Conservation (phyloP, 2,888 invertebrate genomes). For the Cephalotes varians region DNA sequence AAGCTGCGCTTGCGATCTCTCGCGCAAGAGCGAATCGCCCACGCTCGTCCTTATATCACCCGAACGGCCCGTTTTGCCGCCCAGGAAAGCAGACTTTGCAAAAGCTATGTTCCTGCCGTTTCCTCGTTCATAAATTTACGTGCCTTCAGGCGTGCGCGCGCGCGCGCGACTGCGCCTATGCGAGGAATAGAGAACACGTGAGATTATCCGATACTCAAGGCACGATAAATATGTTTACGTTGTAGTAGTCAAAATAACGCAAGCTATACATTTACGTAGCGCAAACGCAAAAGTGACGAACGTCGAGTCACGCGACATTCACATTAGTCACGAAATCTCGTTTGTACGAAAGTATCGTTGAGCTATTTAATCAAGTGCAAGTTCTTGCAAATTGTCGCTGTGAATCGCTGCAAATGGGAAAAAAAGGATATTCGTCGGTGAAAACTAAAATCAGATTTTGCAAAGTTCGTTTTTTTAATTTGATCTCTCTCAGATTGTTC, state of each 20-base stretch:
- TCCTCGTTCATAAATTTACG: conserved; percentile 82
- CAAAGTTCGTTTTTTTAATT: neutral
- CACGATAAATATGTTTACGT: conserved; percentile 29
- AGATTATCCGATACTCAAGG: conserved; percentile 57
- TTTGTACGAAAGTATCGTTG: neutral
- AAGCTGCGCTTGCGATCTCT: conserved; percentile 68
- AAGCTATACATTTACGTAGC: neutral
- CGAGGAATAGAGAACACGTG: conserved; percentile 50
- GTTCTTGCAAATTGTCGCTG: neutral
- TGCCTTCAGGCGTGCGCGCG: conserved; percentile 62
- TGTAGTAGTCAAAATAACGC: conserved; percentile 2
- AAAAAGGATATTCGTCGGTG: neutral
- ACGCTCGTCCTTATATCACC: conserved; percentile 81
- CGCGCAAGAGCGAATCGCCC: conserved; percentile 75
- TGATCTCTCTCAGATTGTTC: neutral
- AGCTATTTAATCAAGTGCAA: neutral
- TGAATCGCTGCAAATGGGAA: neutral
- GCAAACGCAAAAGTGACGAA: conserved; percentile 1
- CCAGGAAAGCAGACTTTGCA: conserved; percentile 70
- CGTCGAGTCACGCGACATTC: conserved; percentile 27
- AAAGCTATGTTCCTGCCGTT: conserved; percentile 76
- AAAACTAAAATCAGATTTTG: neutral
- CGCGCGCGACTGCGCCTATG: conserved; percentile 67
- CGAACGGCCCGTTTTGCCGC: conserved; percentile 77
- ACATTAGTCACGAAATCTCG: neutral